Evolutionary conservation across 2,888 invertebrate genomes (phyloP).

Genomic region (Athalia cordata): DNA sequence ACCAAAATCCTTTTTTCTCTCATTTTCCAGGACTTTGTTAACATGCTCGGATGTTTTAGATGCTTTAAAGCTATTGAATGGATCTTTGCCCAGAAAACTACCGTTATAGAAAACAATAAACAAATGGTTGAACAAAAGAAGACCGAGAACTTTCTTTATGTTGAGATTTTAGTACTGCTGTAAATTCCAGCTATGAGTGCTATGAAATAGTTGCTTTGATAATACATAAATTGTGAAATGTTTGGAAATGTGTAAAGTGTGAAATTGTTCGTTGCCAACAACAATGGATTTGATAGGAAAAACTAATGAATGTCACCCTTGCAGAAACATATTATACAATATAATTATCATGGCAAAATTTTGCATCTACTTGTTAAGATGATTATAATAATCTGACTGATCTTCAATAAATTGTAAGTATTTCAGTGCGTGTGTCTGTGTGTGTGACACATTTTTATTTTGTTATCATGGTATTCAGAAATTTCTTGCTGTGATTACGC

Average conservation of each 20-base stretch:
- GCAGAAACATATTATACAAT: too few species aligned
- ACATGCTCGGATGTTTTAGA: slow-evolving; percentile 20
- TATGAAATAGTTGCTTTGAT: not conserved
- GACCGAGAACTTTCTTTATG: not conserved
- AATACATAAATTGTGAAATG: not conserved
- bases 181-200: not conserved
- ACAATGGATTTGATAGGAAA: not conserved
- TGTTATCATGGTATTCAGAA: not conserved
- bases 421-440: slow-evolving; percentile 33
- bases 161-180: slow-evolving; percentile 19
- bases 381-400: too few species aligned
- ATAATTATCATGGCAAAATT: too few species aligned
- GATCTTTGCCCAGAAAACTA: slow-evolving; percentile 44
- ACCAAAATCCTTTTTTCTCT: slow-evolving; percentile 20
- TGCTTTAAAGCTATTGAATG: slow-evolving; percentile 36
- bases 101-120: slow-evolving; percentile 14
- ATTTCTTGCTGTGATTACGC: not conserved
- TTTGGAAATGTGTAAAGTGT: not conserved
- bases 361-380: too few species aligned
- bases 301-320: too few species aligned
- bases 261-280: not conserved
- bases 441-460: slow-evolving; percentile 42
- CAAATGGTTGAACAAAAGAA: slow-evolving; percentile 1
- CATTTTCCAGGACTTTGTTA: not conserved
- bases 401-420: not conserved